Conservation (phyloP, 2,888 invertebrate genomes). For the Heliothis peltigera region DNA sequence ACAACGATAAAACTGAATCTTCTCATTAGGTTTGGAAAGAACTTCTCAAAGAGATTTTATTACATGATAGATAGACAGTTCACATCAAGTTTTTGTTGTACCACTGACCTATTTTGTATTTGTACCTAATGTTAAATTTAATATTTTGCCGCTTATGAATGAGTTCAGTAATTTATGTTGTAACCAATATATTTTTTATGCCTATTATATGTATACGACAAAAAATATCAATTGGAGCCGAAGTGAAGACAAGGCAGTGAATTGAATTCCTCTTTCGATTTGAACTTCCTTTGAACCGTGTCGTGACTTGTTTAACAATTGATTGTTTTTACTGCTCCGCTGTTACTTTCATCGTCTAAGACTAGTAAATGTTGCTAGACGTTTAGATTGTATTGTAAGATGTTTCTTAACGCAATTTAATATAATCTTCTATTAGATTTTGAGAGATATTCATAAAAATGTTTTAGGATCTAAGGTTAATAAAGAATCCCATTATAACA, state of each 20-base stretch:
- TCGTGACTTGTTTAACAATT: slow-evolving; percentile 56
- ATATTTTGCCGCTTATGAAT: slow-evolving; percentile 17
- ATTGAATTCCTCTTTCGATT: slow-evolving; percentile 42
- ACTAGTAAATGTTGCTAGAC: slow-evolving; percentile 17
- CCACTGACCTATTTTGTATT: slow-evolving; percentile 27
- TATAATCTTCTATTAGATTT: not conserved
- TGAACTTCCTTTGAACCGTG: slow-evolving; percentile 47
- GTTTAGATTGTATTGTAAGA: not conserved
- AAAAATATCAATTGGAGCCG: slow-evolving; percentile 38
- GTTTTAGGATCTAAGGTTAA: too few relatives aligned
- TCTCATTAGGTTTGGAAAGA: slow-evolving; percentile 55
- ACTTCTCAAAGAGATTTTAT: slow-evolving; percentile 39
- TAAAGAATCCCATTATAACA: too few relatives aligned
- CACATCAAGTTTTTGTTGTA: slow-evolving; percentile 44
- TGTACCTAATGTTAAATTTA: slow-evolving; percentile 8
- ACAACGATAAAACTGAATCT: slow-evolving; percentile 45
- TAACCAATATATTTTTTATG: slow-evolving; percentile 21
- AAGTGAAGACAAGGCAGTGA: slow-evolving; percentile 40
- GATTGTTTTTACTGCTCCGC: slow-evolving; percentile 45
- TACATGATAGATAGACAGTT: slow-evolving; percentile 53
- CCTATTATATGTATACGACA: slow-evolving; percentile 15
- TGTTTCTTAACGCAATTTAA: not conserved
- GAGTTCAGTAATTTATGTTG: not conserved
- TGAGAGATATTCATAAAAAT: not conserved
- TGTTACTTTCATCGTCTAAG: slow-evolving; percentile 44